Evolutionary conservation across 2,888 invertebrate genomes (phyloP), one percentile per base, ranked within the genome.

Genomic region (Cyclophora albipunctata): DNA sequence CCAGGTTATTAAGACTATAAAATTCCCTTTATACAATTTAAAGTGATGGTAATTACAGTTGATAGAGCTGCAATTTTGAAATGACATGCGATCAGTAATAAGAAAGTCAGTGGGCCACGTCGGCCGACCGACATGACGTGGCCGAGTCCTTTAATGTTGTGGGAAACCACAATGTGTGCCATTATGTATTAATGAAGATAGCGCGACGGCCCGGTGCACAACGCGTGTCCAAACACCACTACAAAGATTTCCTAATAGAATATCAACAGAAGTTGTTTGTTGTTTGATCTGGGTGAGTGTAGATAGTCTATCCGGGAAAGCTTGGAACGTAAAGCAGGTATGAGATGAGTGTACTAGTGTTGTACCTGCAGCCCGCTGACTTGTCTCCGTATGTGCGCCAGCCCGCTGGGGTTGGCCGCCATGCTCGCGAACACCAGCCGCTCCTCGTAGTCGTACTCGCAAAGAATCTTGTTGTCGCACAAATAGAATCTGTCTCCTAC

Each of bases 361-460:
- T 52, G n/a, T 55, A 90, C 90, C 90, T 91, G 92, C 73, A 92
- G 83, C 68, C 91, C 93, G 84, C 92, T 93, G 88, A 94, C 94
- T 91, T 94, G 94, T 85, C 94, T 91, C 87, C 94, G 91, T 84
- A 96, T 94, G 84, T 96, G 96, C 52, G 96, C 95, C 73, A 96
- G 90, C 62, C 95, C 95, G 72, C 93, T 94, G 55, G 96, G 95
- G 81, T 95, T 95, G 77, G 94, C 93, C 5, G 95, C 94, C 93
- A 96, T 94, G 78, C 94, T 95, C 48, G 96, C 96, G 77, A 96
- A 96, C 69, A 96, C 95, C 83, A 96, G 91, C 67, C 96, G 86
- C 82, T 97, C 97, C 75, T 97, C 96, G 82, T 97, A 97, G 86
- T 97, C 97, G 85, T 96, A 96, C 83, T 97, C 96, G 89, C 97